These are phyloP conservation scores for Rotaria socialis DNA, from an alignment of 2,888 invertebrate species.

Conservation along the genomic window DNA sequence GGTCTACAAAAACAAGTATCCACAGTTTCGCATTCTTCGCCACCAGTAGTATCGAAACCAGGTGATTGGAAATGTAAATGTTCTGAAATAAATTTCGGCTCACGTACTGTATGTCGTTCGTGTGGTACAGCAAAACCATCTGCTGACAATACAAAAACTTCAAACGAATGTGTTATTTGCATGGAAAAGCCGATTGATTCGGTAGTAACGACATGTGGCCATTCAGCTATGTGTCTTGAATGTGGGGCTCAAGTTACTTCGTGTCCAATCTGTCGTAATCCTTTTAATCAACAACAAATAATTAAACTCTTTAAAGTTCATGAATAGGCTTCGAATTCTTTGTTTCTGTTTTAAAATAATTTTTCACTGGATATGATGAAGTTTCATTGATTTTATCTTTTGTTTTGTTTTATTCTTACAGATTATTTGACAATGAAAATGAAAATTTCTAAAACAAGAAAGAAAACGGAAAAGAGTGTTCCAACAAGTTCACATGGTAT, in stretches of 20 bases:
- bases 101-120: background rate
- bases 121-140: background rate
- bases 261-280: background rate
- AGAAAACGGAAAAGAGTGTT: background rate
- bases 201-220: background rate
- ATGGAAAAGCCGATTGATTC: background rate
- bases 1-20: background rate
- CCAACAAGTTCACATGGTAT: background rate
- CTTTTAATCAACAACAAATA: background rate
- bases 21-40: background rate
- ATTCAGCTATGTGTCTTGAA: background rate
- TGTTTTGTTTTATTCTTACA: background rate
- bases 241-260: background rate
- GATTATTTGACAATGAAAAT: background rate
- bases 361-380: background rate
- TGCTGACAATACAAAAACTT: background rate
- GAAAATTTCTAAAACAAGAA: background rate
- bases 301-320: slow-evolving; percentile 14
- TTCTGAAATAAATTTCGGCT: background rate
- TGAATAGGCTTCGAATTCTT: background rate
- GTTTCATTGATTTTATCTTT: background rate
- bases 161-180: background rate
- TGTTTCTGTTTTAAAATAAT: background rate
- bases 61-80: slow-evolving; percentile 25
- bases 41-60: background rate